Base-by-base conservation (phyloP, 2,888 invertebrate genomes). In the Lingula anatina region DNA sequence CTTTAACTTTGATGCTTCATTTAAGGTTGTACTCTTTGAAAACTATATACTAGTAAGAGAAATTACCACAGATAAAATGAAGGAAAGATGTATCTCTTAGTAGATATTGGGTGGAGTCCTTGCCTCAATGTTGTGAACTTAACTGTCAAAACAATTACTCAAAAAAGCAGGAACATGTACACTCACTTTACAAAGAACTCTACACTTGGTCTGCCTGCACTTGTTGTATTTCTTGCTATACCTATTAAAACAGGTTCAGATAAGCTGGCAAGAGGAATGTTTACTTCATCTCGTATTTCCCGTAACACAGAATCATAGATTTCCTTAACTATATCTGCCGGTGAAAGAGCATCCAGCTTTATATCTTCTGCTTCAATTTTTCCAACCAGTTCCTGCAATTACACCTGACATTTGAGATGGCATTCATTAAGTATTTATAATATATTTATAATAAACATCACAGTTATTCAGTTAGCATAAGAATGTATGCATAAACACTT, bases 241-340 rank as follows among this genome's bases (percentile, higher is more conserved):
- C 78, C 79, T 45, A 77, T 50, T 35, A 78, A 50, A 20, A 64
- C 44, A 7, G 77, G 73, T 18, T 61, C 60, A 3, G 61, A 57
- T 5, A 77, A 59, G 35, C 52, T 42, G 5, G 55, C 48, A 20
- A 48, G 43, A 15, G 73, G 68, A 47, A 77, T 62, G 54, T 77
- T 77, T 3, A 75, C 70, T 61, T 78, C 78, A 59, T 77, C 76
- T 47, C 64, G 57, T 3, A 77, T 65, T 58, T 79, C 79, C 36
- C 66, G 60, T 2, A 69, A 49, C 5, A 75, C 70, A 2, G 78
- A 78, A 42, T 65, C 56, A 63, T 74, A 78, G 46, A 78, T 64
- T 60, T 79, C 77, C 47, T 65, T 49, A 2, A 63, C 53, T 15
- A 76, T 68, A 25, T 53, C 60, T 26, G 53, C 55, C 18, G 56